phyloP scores from a whole-genome alignment of 2,113 vertebrate species.

The Bambusicola thoracicus region DNA sequence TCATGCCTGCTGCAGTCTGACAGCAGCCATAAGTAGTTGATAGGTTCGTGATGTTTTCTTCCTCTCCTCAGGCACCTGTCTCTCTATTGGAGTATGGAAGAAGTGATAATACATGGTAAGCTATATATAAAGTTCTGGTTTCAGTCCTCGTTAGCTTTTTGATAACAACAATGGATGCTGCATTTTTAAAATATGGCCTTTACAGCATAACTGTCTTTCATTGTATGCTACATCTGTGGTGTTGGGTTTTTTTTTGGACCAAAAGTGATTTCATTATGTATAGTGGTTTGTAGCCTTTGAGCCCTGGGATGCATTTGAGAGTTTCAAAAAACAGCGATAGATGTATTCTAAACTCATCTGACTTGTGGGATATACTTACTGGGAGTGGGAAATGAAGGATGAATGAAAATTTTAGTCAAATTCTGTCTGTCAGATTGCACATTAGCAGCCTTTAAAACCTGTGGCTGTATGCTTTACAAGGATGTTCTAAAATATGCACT shows the following conservation, averaged over 20 bases:
- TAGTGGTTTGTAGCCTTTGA: not conserved
- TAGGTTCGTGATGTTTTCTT: not conserved
- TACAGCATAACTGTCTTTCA: not conserved
- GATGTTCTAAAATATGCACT: not conserved
- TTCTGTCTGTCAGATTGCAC: not conserved
- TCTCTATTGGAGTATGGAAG: constrained; percentile 58
- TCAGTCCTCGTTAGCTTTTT: not conserved
- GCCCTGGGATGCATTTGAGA: not conserved
- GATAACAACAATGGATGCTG: not conserved
- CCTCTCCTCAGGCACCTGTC: constrained; percentile 61
- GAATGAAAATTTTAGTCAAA: not conserved
- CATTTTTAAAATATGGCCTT: not conserved
- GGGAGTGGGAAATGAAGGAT: not conserved
- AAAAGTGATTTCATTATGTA: not conserved
- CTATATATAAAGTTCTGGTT: not conserved
- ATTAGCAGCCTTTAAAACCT: not conserved
- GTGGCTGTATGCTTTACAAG: not conserved
- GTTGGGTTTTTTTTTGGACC: not conserved
- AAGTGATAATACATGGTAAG: constrained; percentile 71
- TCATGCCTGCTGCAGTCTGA: not conserved
- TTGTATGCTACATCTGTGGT: not conserved
- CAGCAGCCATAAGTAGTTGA: not conserved
- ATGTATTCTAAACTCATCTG: not conserved
- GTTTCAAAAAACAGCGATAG: not conserved
- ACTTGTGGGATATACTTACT: not conserved